These are phyloP conservation scores for Hirtodrosophila confusa DNA, from an alignment of 2,888 invertebrate genomes.

Conservation along the genomic window DNA sequence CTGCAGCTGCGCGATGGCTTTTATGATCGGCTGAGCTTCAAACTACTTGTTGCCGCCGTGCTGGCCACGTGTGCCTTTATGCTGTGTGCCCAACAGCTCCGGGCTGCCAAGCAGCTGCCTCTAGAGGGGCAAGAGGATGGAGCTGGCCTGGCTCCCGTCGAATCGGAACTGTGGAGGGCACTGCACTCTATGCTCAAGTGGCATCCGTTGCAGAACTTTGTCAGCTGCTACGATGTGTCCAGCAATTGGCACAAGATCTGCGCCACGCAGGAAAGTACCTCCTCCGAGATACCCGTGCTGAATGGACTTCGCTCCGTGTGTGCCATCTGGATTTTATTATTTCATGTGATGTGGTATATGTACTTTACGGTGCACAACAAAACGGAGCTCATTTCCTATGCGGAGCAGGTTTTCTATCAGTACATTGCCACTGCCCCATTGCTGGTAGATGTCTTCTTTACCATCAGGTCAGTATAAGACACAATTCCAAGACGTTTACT, in stretches of 20 bases:
- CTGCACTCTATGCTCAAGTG: conserved; percentile 56
- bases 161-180: conserved; percentile 62
- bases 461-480: conserved; percentile 79
- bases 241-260: conserved; percentile 75
- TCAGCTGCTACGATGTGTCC: conserved; percentile 82
- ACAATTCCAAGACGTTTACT: background rate
- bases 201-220: conserved; percentile 64
- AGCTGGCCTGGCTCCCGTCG: conserved; percentile 59
- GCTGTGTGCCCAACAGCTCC: conserved; percentile 68
- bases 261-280: conserved; percentile 57
- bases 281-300: conserved; percentile 82
- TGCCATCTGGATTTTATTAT: conserved; percentile 82
- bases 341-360: conserved; percentile 84
- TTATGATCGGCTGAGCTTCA: conserved; percentile 77
- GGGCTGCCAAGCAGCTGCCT: conserved; percentile 42
- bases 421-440: conserved; percentile 83
- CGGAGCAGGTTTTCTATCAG: conserved; percentile 81
- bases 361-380: conserved; percentile 84
- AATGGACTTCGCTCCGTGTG: conserved; percentile 83
- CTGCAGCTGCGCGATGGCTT: conserved; percentile 79
- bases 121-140: conserved; percentile 19
- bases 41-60: conserved; percentile 71
- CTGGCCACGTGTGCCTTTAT: conserved; percentile 73
- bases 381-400: conserved; percentile 81
- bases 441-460: conserved; percentile 84